Conservation (phyloP, 2,797 vertebrate species). For the Coregonus ussuriensis region DNA sequence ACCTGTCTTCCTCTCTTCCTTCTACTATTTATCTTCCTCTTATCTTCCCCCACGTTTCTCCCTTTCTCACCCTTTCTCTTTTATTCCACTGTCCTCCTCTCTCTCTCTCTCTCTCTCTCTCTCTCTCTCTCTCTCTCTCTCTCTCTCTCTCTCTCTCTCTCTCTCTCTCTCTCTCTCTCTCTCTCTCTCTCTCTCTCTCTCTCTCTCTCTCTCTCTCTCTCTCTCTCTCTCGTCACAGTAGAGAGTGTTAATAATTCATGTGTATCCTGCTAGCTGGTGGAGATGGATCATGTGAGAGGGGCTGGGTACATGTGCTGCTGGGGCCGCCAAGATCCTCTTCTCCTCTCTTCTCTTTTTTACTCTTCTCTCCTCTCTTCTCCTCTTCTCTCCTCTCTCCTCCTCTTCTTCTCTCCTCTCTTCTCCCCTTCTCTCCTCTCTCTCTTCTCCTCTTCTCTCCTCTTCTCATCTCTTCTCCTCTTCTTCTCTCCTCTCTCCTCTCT, state of each 20-base stretch:
- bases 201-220: too few relatives aligned
- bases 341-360: neutral
- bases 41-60: neutral
- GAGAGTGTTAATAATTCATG: constrained; percentile 73
- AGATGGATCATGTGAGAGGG: constrained; percentile 71
- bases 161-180: too few relatives aligned
- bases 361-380: neutral
- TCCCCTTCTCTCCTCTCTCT: constrained; percentile 10
- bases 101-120: too few relatives aligned
- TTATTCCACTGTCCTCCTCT: too few relatives aligned
- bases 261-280: constrained; percentile 54
- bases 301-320: constrained; percentile 54
- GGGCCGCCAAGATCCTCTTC: constrained; percentile 38
- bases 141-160: too few relatives aligned
- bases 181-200: too few relatives aligned
- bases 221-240: constrained; percentile 19
- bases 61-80: too few relatives aligned
- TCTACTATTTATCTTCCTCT: neutral
- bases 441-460: constrained; percentile 11
- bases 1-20: constrained; percentile 3
- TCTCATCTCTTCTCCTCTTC: neutral
- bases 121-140: too few relatives aligned
- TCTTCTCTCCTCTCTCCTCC: neutral
- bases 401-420: neutral
- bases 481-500: constrained; percentile 15